phyloP scores from a whole-genome alignment of 2,113 vertebrate genomes.

The Hirundichthys speculiger region DNA sequence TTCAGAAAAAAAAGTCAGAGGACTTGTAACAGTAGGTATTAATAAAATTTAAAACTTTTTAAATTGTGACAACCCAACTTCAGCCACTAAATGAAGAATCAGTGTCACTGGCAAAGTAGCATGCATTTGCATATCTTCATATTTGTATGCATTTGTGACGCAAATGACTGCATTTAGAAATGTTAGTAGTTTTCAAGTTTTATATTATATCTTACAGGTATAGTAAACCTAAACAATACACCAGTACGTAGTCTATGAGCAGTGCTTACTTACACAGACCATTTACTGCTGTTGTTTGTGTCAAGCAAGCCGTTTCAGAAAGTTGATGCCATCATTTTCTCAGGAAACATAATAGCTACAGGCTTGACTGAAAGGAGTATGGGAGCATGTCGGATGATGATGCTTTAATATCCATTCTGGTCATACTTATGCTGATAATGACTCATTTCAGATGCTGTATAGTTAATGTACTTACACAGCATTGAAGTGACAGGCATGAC shows the following conservation, averaged over 20 bases:
- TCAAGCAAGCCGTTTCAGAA: slow-evolving; percentile 40
- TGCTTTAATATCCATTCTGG: slow-evolving; percentile 23
- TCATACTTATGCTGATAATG: slow-evolving; percentile 41
- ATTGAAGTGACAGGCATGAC: slow-evolving; percentile 29
- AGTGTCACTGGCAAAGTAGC: not conserved
- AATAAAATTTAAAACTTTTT: not conserved
- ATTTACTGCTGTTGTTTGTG: slow-evolving; percentile 24
- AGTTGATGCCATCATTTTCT: slow-evolving; percentile 45
- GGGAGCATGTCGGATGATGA: slow-evolving; percentile 42
- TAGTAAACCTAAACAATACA: not conserved
- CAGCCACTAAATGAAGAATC: not conserved
- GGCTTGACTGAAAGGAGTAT: slow-evolving; percentile 43
- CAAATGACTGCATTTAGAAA: not conserved
- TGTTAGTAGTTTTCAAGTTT: not conserved
- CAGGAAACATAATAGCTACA: slow-evolving; percentile 31
- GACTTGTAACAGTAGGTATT: not conserved
- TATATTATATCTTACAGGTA: not conserved
- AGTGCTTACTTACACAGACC: slow-evolving; percentile 6
- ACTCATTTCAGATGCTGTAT: slow-evolving; percentile 31
- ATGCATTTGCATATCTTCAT: not conserved
- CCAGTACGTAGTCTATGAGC: not conserved
- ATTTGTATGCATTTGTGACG: not conserved
- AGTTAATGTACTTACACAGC: slow-evolving; percentile 42
- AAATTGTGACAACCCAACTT: not conserved
- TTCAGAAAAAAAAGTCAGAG: not conserved